Conservation (phyloP, 2,797 vertebrate species). For the Lerista edwardsae region DNA sequence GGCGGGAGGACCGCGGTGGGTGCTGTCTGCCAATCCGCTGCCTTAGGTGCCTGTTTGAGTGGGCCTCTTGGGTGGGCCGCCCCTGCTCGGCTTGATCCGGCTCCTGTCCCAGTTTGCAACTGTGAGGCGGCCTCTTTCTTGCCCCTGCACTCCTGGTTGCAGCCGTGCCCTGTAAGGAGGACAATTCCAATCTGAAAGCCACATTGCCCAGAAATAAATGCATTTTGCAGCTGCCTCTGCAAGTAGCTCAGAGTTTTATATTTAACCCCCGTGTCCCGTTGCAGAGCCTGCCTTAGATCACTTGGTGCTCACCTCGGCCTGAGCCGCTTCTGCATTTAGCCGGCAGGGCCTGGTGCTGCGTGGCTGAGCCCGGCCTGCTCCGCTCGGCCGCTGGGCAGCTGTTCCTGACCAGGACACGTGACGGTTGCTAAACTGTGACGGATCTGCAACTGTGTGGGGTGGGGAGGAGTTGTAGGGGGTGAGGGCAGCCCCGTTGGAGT, state of each 20-base stretch:
- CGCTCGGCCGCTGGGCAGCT: not conserved
- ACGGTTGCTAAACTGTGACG: not conserved
- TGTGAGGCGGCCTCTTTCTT: too few relatives aligned
- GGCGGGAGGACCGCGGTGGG: too few relatives aligned
- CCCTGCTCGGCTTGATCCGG: not conserved
- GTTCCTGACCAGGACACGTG: not conserved
- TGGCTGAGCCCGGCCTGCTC: not conserved
- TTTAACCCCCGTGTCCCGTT: slow-evolving; percentile 50
- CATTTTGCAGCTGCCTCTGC: not conserved
- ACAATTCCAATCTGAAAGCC: not conserved
- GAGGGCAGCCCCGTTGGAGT: not conserved
- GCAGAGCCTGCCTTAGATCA: not conserved
- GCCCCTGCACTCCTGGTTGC: not conserved
- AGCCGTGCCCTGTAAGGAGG: too few relatives aligned
- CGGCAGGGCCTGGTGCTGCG: not conserved
- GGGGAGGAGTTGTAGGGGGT: too few relatives aligned
- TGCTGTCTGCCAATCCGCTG: too few relatives aligned
- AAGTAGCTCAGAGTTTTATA: slow-evolving; percentile 29
- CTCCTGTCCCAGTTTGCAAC: not conserved
- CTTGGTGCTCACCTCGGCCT: not conserved
- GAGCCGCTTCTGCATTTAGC: not conserved
- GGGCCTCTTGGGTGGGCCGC: too few relatives aligned
- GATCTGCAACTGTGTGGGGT: not conserved
- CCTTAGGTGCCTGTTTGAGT: too few relatives aligned
- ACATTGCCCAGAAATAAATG: slow-evolving; percentile 1